These are phyloP conservation scores for Malthinus flaveolus DNA, from an alignment of 2,888 invertebrate genomes.

Conservation along the genomic window DNA sequence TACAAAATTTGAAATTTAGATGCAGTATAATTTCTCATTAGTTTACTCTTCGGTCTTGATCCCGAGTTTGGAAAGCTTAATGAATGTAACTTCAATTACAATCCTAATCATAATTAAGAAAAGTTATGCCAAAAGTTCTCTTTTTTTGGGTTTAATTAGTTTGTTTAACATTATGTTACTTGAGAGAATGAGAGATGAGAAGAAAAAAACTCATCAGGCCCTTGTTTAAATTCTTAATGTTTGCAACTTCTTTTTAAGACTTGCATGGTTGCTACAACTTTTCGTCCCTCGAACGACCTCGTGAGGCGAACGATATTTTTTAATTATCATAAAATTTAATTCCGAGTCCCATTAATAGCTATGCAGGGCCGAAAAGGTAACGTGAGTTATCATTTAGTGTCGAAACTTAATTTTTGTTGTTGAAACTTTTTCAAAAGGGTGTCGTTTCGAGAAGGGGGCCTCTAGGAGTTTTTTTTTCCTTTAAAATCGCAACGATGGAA, in stretches of 20 bases:
- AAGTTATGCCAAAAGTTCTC: slow-evolving; percentile 2
- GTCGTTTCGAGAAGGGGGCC: no score
- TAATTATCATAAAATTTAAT: slow-evolving; percentile 1
- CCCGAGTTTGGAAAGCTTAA: no score
- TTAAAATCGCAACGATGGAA: no score
- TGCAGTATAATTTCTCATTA: no score
- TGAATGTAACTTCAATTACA: neutral
- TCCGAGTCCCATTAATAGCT: neutral
- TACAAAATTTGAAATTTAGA: no score
- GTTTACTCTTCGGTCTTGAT: no score
- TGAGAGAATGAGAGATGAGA: neutral
- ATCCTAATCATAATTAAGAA: slow-evolving; percentile 6
- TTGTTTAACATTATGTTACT: slow-evolving; percentile 1
- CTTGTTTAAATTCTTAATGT: slow-evolving; percentile 3
- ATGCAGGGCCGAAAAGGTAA: slow-evolving; percentile 4
- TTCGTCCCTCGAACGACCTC: neutral
- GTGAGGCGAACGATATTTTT: neutral
- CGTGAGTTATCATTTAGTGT: neutral
- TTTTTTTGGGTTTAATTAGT: neutral
- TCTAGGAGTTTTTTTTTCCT: no score
- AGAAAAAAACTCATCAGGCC: slow-evolving; percentile 1
- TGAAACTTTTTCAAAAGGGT: no score
- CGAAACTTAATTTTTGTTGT: no score
- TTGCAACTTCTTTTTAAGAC: neutral
- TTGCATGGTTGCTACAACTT: neutral